Evolutionary conservation across 2,888 invertebrate species (phyloP).

Genomic region (Aleiodes testaceus): DNA sequence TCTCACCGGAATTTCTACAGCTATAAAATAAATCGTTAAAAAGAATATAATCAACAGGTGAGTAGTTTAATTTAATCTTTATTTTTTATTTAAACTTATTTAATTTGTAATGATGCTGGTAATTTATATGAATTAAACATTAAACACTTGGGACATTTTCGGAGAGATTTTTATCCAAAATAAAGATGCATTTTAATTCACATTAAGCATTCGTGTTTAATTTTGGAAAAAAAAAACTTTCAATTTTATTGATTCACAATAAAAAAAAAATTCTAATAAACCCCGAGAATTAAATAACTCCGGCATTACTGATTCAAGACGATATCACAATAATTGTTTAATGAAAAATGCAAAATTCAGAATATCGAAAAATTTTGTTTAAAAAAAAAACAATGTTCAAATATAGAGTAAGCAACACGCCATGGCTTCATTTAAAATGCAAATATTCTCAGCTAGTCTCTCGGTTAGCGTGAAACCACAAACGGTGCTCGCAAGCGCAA

Average conservation of each 20-base stretch:
- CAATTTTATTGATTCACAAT: slow-evolving; percentile 11
- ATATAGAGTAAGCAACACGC: slow-evolving; percentile 64
- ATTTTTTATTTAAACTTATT: neutral
- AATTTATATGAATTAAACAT: slow-evolving; percentile 7
- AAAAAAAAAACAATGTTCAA: slow-evolving; percentile 69
- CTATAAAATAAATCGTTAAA: slow-evolving; percentile 43
- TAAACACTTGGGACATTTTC: neutral
- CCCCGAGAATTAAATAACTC: too few species aligned
- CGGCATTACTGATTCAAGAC: too few species aligned
- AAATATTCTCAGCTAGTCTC: slow-evolving; percentile 61
- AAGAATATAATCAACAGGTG: slow-evolving; percentile 48
- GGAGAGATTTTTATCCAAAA: neutral
- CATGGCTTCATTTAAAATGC: slow-evolving; percentile 73
- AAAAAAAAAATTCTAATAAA: too few species aligned
- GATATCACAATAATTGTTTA: neutral
- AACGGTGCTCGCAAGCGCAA: slow-evolving; percentile 42
- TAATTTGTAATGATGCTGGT: slow-evolving; percentile 2
- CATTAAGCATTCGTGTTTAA: neutral
- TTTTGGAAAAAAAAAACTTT: too few species aligned
- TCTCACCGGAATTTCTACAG: slow-evolving; percentile 37
- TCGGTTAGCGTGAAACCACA: slow-evolving; percentile 68
- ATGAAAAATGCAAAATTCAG: slow-evolving; percentile 62
- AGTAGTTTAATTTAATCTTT: slow-evolving; percentile 4
- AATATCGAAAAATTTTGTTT: slow-evolving; percentile 66
- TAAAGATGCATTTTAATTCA: slow-evolving; percentile 8